Evolutionary conservation across 2,113 vertebrate genomes (phyloP).

Genomic region (Caranx ignobilis): DNA sequence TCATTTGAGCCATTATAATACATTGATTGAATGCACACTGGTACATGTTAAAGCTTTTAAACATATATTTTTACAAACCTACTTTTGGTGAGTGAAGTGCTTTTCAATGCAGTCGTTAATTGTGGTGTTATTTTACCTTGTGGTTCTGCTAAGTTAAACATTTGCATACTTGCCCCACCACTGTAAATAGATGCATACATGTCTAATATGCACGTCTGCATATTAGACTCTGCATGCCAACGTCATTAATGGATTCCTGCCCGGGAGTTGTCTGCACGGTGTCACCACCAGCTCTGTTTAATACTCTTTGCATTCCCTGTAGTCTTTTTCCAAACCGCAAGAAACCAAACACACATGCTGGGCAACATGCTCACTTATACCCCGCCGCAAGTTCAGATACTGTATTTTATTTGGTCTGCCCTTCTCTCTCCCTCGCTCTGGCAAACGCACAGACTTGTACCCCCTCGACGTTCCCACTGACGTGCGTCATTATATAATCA

Average conservation of each 20-base stretch:
- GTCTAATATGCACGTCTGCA: neutral
- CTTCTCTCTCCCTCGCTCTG: conserved; percentile 3
- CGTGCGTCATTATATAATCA: conserved; percentile 45
- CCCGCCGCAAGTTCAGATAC: conserved; percentile 38
- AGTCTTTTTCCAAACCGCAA: conserved; percentile 50
- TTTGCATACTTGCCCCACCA: neutral
- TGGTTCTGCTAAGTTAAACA: conserved; percentile 7
- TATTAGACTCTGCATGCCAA: conserved; percentile 27
- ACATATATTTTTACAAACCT: neutral
- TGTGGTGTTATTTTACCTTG: neutral
- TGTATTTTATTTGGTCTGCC: conserved; percentile 18
- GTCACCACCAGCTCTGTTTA: conserved; percentile 49
- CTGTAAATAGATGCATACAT: neutral
- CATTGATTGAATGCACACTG: too few species aligned
- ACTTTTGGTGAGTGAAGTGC: neutral
- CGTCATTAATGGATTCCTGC: conserved; percentile 32
- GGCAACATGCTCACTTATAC: conserved; percentile 56
- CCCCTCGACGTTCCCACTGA: conserved; percentile 15
- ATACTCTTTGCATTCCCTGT: conserved; percentile 55
- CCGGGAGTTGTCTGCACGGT: conserved; percentile 26
- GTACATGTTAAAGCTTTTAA: neutral
- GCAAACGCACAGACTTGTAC: neutral
- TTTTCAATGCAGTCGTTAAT: neutral
- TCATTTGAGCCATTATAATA: too few species aligned
- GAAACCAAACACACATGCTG: conserved; percentile 63